Evolutionary conservation across 2,888 invertebrate genomes (phyloP).

Genomic region (Ennomos quercinarius): DNA sequence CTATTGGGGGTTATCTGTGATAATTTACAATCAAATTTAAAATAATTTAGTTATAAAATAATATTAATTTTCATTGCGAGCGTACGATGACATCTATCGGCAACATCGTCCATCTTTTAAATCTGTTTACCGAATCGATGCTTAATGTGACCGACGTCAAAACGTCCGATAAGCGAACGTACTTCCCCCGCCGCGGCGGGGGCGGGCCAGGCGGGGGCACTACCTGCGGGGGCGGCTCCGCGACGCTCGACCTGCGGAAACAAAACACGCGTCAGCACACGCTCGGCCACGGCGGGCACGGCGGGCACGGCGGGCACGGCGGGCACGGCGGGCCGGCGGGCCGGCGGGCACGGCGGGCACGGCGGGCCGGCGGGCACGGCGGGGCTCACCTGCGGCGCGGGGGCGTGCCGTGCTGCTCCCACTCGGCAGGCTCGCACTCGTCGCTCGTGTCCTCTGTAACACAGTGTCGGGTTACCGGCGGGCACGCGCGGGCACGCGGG

Average conservation of each 20-base stretch:
- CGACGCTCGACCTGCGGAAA: not conserved
- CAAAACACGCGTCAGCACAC: not conserved
- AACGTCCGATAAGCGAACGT: too few relatives aligned
- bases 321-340: slow-evolving; percentile 16
- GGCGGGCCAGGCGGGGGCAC: slow-evolving; percentile 8
- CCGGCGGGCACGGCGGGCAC: slow-evolving; percentile 4
- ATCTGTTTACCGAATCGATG: too few relatives aligned
- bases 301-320: slow-evolving; percentile 11
- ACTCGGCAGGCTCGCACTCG: slow-evolving; percentile 48
- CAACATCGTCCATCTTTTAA: too few relatives aligned
- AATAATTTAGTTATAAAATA: too few relatives aligned
- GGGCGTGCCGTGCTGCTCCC: slow-evolving; percentile 21
- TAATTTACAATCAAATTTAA: too few relatives aligned
- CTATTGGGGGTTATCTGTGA: too few relatives aligned
- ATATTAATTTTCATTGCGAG: too few relatives aligned
- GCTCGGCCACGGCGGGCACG: too few relatives aligned
- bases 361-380: slow-evolving; percentile 9
- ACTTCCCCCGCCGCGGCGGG: slow-evolving; percentile 61
- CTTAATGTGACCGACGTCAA: not conserved
- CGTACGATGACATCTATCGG: too few relatives aligned
- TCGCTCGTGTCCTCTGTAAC: slow-evolving; percentile 61
- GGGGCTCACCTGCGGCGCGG: slow-evolving; percentile 18
- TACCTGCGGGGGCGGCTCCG: slow-evolving; percentile 15
- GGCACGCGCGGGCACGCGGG: not conserved
- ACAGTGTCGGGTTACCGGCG: not conserved